Percentiles rank a stretch among this genome's conserved stretches.
These are phyloP conservation scores for Anomalospiza imberbis DNA, from an alignment of 2,797 vertebrate species.

Conservation along the genomic window DNA sequence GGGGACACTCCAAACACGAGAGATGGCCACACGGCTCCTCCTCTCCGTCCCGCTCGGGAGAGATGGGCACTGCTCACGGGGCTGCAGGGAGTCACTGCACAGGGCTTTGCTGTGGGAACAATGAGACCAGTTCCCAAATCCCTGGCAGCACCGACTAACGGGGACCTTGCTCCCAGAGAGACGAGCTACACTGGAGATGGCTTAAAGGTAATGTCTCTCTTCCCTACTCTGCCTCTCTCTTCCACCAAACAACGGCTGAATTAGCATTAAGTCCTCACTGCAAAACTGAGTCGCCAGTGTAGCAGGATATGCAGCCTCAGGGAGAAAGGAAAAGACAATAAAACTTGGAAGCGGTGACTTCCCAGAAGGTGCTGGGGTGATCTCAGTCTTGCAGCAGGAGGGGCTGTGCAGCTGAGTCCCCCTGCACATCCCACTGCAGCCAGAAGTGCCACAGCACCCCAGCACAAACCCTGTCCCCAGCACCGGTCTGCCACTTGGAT, in stretches of 20 bases:
- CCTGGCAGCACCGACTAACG: background rate
- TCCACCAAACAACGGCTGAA: background rate
- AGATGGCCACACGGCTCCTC: background rate
- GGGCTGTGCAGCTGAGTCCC: background rate
- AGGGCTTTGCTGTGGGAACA: fast-evolving
- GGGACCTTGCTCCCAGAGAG: background rate
- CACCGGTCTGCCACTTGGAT: background rate
- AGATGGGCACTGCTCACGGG: background rate
- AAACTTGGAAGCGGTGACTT: background rate
- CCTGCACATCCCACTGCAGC: background rate
- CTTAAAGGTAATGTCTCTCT: background rate
- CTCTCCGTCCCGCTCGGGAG: background rate
- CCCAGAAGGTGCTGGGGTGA: background rate
- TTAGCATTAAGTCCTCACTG: background rate
- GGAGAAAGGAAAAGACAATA: background rate
- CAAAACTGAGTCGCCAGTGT: background rate
- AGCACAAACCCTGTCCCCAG: background rate
- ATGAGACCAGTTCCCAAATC: background rate
- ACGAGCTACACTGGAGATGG: fast-evolving
- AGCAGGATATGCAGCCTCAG: background rate
- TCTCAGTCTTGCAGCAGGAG: background rate
- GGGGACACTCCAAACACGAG: background rate
- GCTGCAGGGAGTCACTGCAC: background rate
- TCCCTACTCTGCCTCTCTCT: background rate
- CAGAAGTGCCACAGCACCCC: background rate